Evolutionary conservation across 2,888 invertebrate genomes (phyloP).

Genomic region (Cistogaster globosa): DNA sequence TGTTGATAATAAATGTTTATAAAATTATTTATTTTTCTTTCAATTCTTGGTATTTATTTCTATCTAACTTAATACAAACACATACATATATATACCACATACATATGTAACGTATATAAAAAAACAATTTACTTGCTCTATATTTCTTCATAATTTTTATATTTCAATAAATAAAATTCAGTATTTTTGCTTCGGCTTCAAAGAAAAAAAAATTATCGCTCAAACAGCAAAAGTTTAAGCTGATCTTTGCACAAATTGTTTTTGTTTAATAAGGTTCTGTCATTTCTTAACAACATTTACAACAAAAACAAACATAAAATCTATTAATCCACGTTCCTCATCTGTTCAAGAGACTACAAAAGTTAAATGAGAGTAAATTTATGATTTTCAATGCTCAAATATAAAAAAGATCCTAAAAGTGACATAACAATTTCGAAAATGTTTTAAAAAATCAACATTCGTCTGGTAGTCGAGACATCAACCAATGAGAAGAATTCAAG

Average conservation of each 20-base stretch:
- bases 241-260: conserved; percentile 59
- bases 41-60: conserved; percentile 26
- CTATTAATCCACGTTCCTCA: conserved; percentile 2
- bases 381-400: too few relatives aligned
- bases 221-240: conserved; percentile 55
- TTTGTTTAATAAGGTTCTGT: conserved; percentile 32
- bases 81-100: not conserved
- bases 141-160: conserved; percentile 10
- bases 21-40: conserved; percentile 45
- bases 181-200: conserved; percentile 17
- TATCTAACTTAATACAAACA: not conserved
- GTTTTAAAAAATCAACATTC: too few relatives aligned
- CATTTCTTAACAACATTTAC: conserved; percentile 22
- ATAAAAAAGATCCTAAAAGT: too few relatives aligned
- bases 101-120: not conserved
- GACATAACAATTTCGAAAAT: too few relatives aligned
- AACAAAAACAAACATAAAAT: conserved; percentile 8
- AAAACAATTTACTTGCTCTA: not conserved
- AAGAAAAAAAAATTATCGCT: conserved; percentile 39
- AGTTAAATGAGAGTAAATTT: too few relatives aligned
- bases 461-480: too few relatives aligned
- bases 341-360: too few relatives aligned
- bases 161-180: conserved; percentile 21
- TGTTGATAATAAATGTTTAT: conserved; percentile 56
- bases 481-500: too few relatives aligned